These are phyloP conservation scores for Cynoglossus semilaevis DNA, from an alignment of 2,113 vertebrate genomes.

Conservation along the genomic window DNA sequence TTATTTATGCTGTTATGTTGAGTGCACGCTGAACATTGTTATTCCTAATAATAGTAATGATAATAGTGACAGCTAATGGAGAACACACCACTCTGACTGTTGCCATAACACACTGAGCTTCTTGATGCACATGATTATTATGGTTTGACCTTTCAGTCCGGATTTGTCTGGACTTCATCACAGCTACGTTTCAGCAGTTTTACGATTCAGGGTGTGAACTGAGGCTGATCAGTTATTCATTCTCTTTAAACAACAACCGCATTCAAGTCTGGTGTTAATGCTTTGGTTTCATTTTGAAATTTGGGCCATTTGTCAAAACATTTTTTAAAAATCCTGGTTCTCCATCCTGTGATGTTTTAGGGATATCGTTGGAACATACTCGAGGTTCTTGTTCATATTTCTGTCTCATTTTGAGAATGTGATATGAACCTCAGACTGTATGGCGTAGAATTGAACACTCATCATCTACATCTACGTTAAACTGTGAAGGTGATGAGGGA, in stretches of 20 bases:
- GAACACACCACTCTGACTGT: constrained; percentile 20
- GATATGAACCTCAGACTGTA: constrained; percentile 9
- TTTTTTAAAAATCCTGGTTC: too few relatives aligned
- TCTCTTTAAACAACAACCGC: constrained; percentile 11
- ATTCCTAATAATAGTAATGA: constrained; percentile 11
- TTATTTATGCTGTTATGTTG: constrained; percentile 54
- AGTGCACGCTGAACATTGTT: constrained; percentile 11
- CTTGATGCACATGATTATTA: constrained; percentile 13
- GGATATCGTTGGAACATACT: too few relatives aligned
- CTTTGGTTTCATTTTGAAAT: too few relatives aligned
- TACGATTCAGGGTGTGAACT: too few relatives aligned
- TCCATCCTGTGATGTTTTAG: too few relatives aligned
- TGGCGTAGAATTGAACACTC: too few relatives aligned
- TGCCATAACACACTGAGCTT: constrained; percentile 20
- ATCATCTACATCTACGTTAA: constrained; percentile 13
- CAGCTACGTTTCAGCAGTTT: not conserved
- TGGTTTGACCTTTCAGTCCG: constrained; percentile 6
- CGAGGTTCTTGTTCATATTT: not conserved
- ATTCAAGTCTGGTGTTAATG: constrained; percentile 4
- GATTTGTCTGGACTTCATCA: constrained; percentile 1
- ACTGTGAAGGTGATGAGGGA: constrained; percentile 18
- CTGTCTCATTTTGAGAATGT: constrained; percentile 8
- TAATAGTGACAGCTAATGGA: constrained; percentile 21
- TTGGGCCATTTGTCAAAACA: too few relatives aligned
- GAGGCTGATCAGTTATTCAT: constrained; percentile 10